phyloP scores from a whole-genome alignment of 2,797 vertebrate species.

The Holocentrus rufus region DNA sequence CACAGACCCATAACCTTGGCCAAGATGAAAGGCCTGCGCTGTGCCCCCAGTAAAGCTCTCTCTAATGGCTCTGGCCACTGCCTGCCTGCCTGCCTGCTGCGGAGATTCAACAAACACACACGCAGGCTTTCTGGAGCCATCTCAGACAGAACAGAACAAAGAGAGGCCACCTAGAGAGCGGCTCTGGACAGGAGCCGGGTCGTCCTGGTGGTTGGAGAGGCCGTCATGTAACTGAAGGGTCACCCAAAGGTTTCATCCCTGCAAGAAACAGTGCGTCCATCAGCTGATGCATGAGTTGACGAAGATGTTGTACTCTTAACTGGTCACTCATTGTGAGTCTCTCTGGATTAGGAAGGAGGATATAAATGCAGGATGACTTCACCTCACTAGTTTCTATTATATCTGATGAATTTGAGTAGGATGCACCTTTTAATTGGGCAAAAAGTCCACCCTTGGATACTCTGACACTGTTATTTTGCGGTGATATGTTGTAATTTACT shows the following conservation, averaged over 20 bases:
- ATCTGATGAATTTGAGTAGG: no score
- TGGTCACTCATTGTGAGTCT: not conserved
- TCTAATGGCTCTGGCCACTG: slow-evolving; percentile 62
- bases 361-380: no score
- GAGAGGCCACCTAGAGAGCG: slow-evolving; percentile 34
- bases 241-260: slow-evolving; percentile 36
- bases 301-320: not conserved
- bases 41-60: slow-evolving; percentile 72
- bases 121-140: slow-evolving; percentile 71
- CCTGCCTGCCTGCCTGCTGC: slow-evolving; percentile 68
- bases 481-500: no score
- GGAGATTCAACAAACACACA: slow-evolving; percentile 67
- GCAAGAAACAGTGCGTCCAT: not conserved
- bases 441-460: no score
- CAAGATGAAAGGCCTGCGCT: slow-evolving; percentile 73
- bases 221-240: slow-evolving; percentile 48
- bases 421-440: no score
- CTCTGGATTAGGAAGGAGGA: no score
- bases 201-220: slow-evolving; percentile 46
- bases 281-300: not conserved
- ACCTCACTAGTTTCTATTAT: no score
- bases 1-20: slow-evolving; percentile 73
- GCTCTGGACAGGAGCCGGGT: slow-evolving; percentile 33
- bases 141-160: slow-evolving; percentile 53
- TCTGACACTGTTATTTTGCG: no score